Evolutionary conservation across 2,888 invertebrate species (phyloP), one percentile per base, ranked within the genome.

Genomic region (Gnatocerus cornutus): DNA sequence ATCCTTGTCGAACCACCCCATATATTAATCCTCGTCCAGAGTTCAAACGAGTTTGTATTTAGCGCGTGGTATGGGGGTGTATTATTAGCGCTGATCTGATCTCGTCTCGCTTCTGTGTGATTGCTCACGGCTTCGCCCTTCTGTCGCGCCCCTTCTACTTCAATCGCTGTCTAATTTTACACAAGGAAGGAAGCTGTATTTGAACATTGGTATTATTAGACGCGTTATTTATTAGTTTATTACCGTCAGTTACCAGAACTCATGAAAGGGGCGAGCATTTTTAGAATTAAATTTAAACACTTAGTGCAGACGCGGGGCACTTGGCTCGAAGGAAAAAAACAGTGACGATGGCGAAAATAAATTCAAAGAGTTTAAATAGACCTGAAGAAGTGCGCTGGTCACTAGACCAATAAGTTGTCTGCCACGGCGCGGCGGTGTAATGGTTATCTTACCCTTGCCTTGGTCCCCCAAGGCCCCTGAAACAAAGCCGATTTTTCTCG

Each of bases 181-280:
- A 79, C 78, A 71, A 79, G 78, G 79, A 80, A 80, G 80, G 79
- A 80, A 80, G 79, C 79, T 75, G 75, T 77, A 77, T 76, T 75
- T 74, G 76, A 78, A 76, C 75, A 76, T 74, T 76, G 76, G 77
- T 81, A 81, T 81, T 81, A 80, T 81, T 81, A 81, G 81, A 79
- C 77, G 75, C 73, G 78, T 80, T 80, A 81, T 81, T 80, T 81
- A 81, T 81, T 80, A 76, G 80, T 81, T 81, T 81, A 80, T 81
- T 81, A 81, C 79, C 80, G 76, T 78, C 78, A 75, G 77, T 74
- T 74, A 74, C 73, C 73, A 73, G 74, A 76, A 70, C 69, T 72
- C 64, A 56, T 70, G 70, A 73, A 74, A 75, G 74, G 77, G 76
- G 77, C 75, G 72, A 71, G 72, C 78, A 77, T 76, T 78, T 79